These are phyloP conservation scores for Halotydeus destructor DNA, from an alignment of 1,140 invertebrate genomes.

Conservation along the genomic window DNA sequence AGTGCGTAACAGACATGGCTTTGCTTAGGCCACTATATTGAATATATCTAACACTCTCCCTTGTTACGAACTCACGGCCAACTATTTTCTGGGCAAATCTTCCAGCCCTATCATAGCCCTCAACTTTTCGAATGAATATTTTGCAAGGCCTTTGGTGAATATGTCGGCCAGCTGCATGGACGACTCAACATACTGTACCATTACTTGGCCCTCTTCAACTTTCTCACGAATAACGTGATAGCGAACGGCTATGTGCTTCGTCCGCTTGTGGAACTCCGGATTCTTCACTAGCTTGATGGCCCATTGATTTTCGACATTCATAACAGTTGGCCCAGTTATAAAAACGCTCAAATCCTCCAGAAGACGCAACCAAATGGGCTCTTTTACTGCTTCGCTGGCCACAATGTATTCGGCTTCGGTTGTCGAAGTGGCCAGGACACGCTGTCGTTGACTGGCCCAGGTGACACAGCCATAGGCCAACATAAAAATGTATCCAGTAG, in stretches of 20 bases:
- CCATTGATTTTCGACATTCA: constrained; percentile 20
- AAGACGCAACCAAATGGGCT: constrained; percentile 19
- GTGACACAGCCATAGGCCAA: constrained; percentile 17
- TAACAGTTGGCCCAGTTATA: constrained; percentile 3
- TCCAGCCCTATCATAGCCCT: too few species aligned
- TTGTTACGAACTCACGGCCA: too few species aligned
- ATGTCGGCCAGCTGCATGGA: constrained; percentile 22
- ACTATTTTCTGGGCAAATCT: too few species aligned
- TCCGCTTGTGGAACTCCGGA: constrained; percentile 23
- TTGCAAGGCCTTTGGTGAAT: constrained; percentile 22
- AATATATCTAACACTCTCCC: too few species aligned
- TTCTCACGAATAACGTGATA: constrained; percentile 13
- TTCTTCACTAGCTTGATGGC: constrained; percentile 21
- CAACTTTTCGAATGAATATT: too few species aligned
- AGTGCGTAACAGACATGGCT: too few species aligned
- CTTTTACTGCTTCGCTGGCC: constrained; percentile 15
- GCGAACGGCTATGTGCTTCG: constrained; percentile 24
- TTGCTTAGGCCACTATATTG: too few species aligned
- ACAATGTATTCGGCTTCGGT: constrained; percentile 14
- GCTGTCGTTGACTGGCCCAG: constrained; percentile 15
- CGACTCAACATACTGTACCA: background rate
- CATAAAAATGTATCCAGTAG: constrained; percentile 18
- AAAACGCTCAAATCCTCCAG: constrained; percentile 15
- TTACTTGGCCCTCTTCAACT: constrained; percentile 11
- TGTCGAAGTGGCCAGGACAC: constrained; percentile 10